A percentile compares a stretch with the other conserved stretches of the same genome.
phyloP scores from a whole-genome alignment of 2,113 vertebrate species.

The Datnioides undecimradiatus region DNA sequence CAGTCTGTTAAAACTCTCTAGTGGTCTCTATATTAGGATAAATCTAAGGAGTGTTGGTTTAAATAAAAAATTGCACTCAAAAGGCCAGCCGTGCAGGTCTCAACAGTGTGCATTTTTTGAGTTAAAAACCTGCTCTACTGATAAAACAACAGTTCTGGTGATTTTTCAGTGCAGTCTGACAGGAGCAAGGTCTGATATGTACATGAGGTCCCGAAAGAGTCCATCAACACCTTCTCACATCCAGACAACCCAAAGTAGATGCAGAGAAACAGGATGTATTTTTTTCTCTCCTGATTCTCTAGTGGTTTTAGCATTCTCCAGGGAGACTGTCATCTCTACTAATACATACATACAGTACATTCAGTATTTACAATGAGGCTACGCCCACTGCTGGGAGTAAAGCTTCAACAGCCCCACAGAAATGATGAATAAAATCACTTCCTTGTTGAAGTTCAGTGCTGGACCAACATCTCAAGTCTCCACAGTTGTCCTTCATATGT shows the following conservation, averaged over 20 bases:
- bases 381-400: conserved; percentile 39
- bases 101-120: conserved; percentile 42
- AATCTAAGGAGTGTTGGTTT: conserved; percentile 43
- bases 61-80: conserved; percentile 47
- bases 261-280: not conserved
- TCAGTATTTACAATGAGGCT: conserved; percentile 65
- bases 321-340: conserved; percentile 42
- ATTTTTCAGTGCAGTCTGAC: conserved; percentile 48
- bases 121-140: conserved; percentile 38
- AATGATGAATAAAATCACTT: conserved; percentile 37
- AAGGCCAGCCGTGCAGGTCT: conserved; percentile 44
- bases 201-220: conserved; percentile 55
- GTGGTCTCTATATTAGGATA: conserved; percentile 39
- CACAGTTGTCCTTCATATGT: conserved; percentile 8
- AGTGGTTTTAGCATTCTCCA: conserved; percentile 43
- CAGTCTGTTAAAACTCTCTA: conserved; percentile 30
- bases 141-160: conserved; percentile 28
- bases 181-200: conserved; percentile 46
- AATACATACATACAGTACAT: conserved; percentile 73
- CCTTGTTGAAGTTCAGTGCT: conserved; percentile 31
- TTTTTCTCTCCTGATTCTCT: not conserved
- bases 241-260: conserved; percentile 9
- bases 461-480: conserved; percentile 1
- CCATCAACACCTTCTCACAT: conserved; percentile 10
- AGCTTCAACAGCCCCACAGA: conserved; percentile 41